Evolutionary conservation across 2,797 vertebrate genomes (phyloP).

Genomic region (Lithobates pipiens): DNA sequence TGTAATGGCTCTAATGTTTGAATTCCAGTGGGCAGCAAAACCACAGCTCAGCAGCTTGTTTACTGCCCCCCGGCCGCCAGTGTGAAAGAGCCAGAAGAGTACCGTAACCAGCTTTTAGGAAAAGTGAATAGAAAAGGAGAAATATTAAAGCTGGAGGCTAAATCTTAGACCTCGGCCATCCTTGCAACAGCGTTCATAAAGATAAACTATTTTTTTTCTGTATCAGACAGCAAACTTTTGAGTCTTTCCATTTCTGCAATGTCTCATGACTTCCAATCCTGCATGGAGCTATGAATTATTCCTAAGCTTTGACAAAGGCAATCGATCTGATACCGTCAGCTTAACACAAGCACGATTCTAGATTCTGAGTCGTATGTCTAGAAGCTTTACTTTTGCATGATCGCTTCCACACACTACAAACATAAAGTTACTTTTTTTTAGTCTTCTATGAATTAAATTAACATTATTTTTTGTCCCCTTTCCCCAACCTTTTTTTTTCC

Average conservation of each 20-base stretch:
- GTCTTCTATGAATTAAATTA: too few species aligned
- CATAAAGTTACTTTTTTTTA: too few species aligned
- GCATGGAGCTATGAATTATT: conserved; percentile 41
- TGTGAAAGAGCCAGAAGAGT: too few species aligned
- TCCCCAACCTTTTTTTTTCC: too few species aligned
- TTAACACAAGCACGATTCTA: not conserved
- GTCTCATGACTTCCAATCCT: not conserved
- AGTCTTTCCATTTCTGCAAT: not conserved
- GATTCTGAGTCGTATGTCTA: not conserved
- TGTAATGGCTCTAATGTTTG: too few species aligned
- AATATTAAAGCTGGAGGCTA: too few species aligned
- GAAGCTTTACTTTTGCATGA: not conserved
- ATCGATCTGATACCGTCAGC: conserved; percentile 17
- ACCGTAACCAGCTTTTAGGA: not conserved
- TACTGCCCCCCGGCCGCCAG: too few species aligned
- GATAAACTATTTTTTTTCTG: not conserved
- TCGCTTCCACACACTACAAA: not conserved
- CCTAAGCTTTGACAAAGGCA: conserved; percentile 15
- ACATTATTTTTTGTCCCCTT: too few species aligned
- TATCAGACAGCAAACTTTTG: not conserved
- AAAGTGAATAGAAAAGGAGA: too few species aligned
- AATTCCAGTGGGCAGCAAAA: too few species aligned
- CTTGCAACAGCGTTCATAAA: not conserved
- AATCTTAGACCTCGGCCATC: not conserved
- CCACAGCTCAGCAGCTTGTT: too few species aligned